Evolutionary conservation across 2,888 invertebrate species (phyloP), one percentile per base, ranked within the genome.

Genomic region (Sesamia inferens): DNA sequence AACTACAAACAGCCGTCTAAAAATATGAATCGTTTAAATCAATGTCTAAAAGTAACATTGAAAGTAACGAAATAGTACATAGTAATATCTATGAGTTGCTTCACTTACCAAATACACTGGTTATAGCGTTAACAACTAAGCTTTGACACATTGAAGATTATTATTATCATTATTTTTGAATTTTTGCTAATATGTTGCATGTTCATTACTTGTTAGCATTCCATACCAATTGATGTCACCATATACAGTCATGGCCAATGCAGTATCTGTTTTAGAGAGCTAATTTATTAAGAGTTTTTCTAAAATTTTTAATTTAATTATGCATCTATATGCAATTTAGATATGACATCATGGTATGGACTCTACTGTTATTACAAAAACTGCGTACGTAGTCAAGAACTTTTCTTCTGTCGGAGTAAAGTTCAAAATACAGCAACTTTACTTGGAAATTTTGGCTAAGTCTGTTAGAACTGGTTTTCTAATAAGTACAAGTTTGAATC

Each of bases 1-100:
- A 93, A 91, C 90, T 92, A 92, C 90, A 91, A 92, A 94, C 92
- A 93, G 91, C 90, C 90, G 79, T 95, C 94, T 94, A 95, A 94
- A 95, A 95, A 95, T 94, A 94, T 91, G 76, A 81, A 80, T 84
- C 7, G 85, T 86, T 88, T 82, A 89, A 88, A 88, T 84, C 78
- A 89, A 87, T 76, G 58, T 90, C 85, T 88, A 86, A 87, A 88
- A 87, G 82, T 88, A 82, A 88, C 87, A 79, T 85, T 84, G 72
- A 81, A 82, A 74, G 82, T 86, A 86, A 86, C 81, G 70, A 73
- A 62, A 24, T 73, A 73, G 47, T 78, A 70, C 65, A 16, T 73
- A 67, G 24, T 77, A 70, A 24, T 77, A 70, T 68, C 67, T 81
- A 59, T n/a, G 71, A 74, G 68, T 78, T 83, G 81, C 82, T 70